These are phyloP conservation scores for Pseudoips prasinana DNA, from an alignment of 2,888 invertebrate species.

Conservation along the genomic window DNA sequence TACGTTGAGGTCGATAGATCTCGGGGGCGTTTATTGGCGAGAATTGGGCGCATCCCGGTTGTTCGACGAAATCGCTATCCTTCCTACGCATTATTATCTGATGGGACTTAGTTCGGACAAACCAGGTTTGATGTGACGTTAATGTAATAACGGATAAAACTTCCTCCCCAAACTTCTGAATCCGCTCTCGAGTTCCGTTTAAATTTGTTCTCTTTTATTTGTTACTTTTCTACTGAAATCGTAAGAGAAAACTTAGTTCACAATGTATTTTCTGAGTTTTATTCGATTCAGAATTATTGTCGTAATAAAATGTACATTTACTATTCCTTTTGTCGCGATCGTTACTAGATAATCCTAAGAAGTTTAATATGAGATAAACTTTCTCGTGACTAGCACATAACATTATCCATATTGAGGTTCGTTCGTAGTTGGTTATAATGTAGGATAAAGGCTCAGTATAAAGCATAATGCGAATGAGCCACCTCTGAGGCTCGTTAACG, in stretches of 20 bases:
- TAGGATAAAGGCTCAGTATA: constrained; percentile 17
- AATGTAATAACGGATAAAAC: constrained; percentile 56
- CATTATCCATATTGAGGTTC: constrained; percentile 10
- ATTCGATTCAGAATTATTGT: too few species aligned
- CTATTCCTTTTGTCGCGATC: too few species aligned
- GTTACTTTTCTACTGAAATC: constrained; percentile 26
- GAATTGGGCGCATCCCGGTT: constrained; percentile 81
- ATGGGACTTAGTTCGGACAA: constrained; percentile 62
- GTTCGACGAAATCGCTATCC: constrained; percentile 75
- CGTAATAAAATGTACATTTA: too few species aligned
- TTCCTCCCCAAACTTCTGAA: constrained; percentile 41
- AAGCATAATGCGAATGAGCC: constrained; percentile 14
- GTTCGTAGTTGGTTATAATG: constrained; percentile 11
- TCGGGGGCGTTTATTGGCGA: constrained; percentile 77
- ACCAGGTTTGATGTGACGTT: constrained; percentile 54
- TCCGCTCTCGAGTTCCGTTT: constrained; percentile 29
- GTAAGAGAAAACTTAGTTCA: too few species aligned
- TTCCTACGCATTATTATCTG: constrained; percentile 69
- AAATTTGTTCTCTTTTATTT: constrained; percentile 36
- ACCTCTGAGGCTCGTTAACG: constrained; percentile 55
- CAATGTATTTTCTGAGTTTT: too few species aligned
- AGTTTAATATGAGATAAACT: background rate
- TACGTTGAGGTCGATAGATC: constrained; percentile 63
- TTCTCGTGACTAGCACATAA: background rate
- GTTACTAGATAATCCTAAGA: background rate